Evolutionary conservation across 2,888 invertebrate genomes (phyloP), one percentile per base, ranked within the genome.

Genomic region (Hirtodrosophila trivittata): DNA sequence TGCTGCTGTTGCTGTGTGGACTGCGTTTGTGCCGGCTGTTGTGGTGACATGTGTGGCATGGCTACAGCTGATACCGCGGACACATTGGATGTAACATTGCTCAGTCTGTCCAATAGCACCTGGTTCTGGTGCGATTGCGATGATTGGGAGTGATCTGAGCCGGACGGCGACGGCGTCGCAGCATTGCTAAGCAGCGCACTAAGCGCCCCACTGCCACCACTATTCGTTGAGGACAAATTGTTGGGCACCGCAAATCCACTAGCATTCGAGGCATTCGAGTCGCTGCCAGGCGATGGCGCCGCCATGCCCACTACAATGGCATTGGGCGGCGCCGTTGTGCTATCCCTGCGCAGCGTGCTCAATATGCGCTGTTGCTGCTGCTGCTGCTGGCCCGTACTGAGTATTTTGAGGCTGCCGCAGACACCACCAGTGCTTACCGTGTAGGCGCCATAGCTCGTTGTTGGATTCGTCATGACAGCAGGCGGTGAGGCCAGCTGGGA

Each of bases 211-310:
- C 65, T 50, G 8, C 56, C 60, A 1, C 66, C 38, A 7, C 65
- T 54, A 6, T 65, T 54, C 4, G 75, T 37, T 9, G 74, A 65
- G 28, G 77, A 54, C 2, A 89, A 52, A 14, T 84, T 82, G 21
- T 85, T 87, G 8, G 93, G 93, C 90, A 93, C 92, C 7, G 93
- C 92, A 66, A 93, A 91, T n/a, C 89, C 89, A 46, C 92, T 92
- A 21, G 90, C 89, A 75, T 90, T 90, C 5, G 90, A 90, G 33
- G 90, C 89, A 69, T 91, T 91, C 35, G 91, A 91, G 70, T 91
- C 91, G 47, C 90, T 90, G 37, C 90, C 89, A 0, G 91, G 91
- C 3, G 91, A 91, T 0, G 89, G 88, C 0, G 89, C 92, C 3
- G 92, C 92, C 67, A 92, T 89, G 3, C 90, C 89, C n/a, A 90